Percentiles rank a stretch among this genome's conserved stretches.
Evolutionary conservation across 2,797 vertebrate species (phyloP).

Genomic region (Enteromius treurensis): DNA sequence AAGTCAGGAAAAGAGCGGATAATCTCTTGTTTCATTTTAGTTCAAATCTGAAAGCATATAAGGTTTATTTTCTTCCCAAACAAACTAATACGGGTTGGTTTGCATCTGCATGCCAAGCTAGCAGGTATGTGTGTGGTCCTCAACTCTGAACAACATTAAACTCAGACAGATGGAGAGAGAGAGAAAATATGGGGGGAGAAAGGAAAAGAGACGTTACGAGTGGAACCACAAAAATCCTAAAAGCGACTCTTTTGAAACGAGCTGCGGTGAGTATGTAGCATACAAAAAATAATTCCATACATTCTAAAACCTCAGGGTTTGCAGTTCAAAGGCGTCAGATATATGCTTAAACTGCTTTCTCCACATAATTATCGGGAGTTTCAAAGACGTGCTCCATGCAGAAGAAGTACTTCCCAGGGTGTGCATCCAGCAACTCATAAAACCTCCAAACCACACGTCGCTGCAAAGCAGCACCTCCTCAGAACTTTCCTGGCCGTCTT

Average conservation of each 20-base stretch:
- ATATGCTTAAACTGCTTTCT: slow-evolving; percentile 28
- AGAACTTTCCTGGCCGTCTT: slow-evolving; percentile 28
- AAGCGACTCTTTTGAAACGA: slow-evolving; percentile 34
- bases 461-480: slow-evolving; percentile 38
- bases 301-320: slow-evolving; percentile 38
- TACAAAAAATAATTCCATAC: slow-evolving; percentile 32
- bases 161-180: slow-evolving; percentile 46
- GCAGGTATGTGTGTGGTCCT: slow-evolving; percentile 61
- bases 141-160: slow-evolving; percentile 45
- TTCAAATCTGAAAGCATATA: slow-evolving; percentile 20
- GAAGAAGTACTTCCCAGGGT: slow-evolving; percentile 18
- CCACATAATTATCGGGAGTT: slow-evolving; percentile 10
- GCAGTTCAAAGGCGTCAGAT: slow-evolving; percentile 21
- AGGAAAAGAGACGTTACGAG: slow-evolving; percentile 39
- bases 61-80: slow-evolving; percentile 59
- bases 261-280: slow-evolving; percentile 8
- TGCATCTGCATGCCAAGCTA: slow-evolving; percentile 46
- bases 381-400: slow-evolving; percentile 18
- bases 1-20: slow-evolving; percentile 14
- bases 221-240: slow-evolving; percentile 26
- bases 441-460: slow-evolving; percentile 33
- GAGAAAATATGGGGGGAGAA: slow-evolving; percentile 34
- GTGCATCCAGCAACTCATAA: slow-evolving; percentile 33
- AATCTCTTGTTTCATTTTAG: slow-evolving; percentile 41
- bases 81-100: slow-evolving; percentile 57